Evolutionary conservation across 1,140 invertebrate genomes (phyloP).

Genomic region (Polyergus mexicanus): DNA sequence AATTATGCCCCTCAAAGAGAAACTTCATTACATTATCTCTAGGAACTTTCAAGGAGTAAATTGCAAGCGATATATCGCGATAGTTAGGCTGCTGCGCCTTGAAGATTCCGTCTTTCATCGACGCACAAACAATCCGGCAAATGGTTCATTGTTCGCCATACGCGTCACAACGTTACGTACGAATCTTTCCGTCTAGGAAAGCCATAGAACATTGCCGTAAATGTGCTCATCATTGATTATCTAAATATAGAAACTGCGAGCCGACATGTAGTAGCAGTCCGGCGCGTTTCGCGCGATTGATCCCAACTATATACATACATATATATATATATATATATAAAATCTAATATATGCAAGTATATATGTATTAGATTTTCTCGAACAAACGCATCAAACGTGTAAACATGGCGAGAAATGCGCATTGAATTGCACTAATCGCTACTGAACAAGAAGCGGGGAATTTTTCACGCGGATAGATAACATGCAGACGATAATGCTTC

Average conservation of each 20-base stretch:
- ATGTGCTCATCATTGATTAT: conserved; percentile 75
- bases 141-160: conserved; percentile 49
- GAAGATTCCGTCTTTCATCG: conserved; percentile 26
- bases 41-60: background rate
- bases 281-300: conserved; percentile 62
- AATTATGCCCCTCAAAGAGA: background rate
- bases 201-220: conserved; percentile 69
- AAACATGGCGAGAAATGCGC: conserved; percentile 1
- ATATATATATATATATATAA: no score
- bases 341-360: background rate
- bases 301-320: conserved; percentile 23
- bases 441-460: background rate
- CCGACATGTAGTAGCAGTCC: conserved; percentile 53
- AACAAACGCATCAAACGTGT: background rate
- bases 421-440: background rate
- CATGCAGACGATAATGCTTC: background rate
- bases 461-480: background rate
- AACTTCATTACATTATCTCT: background rate
- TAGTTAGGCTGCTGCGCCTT: background rate
- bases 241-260: conserved; percentile 75
- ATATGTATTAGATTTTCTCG: conserved; percentile 6
- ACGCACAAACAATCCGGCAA: conserved; percentile 16
- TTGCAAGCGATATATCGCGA: background rate
- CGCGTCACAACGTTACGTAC: background rate
- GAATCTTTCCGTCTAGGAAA: conserved; percentile 41